Percentiles rank a stretch among this genome's conserved stretches.
Evolutionary conservation across 2,888 invertebrate species (phyloP).

Genomic region (Drosophila monieri): DNA sequence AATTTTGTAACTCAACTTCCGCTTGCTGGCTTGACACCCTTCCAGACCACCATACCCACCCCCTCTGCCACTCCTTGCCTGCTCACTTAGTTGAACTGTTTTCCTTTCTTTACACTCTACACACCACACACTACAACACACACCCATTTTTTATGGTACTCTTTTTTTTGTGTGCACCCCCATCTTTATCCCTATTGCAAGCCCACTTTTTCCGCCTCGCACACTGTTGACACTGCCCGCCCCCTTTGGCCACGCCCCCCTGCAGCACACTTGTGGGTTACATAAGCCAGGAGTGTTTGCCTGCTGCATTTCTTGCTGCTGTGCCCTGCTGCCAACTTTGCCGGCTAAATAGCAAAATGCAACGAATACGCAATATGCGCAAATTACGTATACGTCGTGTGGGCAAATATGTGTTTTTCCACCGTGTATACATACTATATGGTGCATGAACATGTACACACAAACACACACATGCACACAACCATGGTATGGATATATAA

Average conservation of each 20-base stretch:
- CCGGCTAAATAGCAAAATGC: constrained; percentile 59
- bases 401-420: constrained; percentile 65
- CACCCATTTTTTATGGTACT: constrained; percentile 24
- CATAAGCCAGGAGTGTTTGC: constrained; percentile 59
- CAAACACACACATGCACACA: background rate
- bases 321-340: constrained; percentile 57
- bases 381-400: constrained; percentile 73
- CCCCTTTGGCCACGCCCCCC: constrained; percentile 4
- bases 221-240: constrained; percentile 72
- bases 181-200: constrained; percentile 8
- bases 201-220: constrained; percentile 71
- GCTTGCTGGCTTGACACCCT: constrained; percentile 62
- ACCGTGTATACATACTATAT: background rate
- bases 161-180: constrained; percentile 2
- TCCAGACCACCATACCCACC: background rate
- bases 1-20: constrained; percentile 80
- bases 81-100: constrained; percentile 31
- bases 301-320: constrained; percentile 49
- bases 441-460: background rate
- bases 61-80: background rate
- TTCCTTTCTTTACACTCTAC: constrained; percentile 39
- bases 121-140: constrained; percentile 21
- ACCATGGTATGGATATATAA: constrained; percentile 35
- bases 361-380: constrained; percentile 74
- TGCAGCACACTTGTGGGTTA: constrained; percentile 47